These are phyloP conservation scores for Stegostoma tigrinum DNA, from an alignment of 2,113 vertebrate species.

Conservation along the genomic window DNA sequence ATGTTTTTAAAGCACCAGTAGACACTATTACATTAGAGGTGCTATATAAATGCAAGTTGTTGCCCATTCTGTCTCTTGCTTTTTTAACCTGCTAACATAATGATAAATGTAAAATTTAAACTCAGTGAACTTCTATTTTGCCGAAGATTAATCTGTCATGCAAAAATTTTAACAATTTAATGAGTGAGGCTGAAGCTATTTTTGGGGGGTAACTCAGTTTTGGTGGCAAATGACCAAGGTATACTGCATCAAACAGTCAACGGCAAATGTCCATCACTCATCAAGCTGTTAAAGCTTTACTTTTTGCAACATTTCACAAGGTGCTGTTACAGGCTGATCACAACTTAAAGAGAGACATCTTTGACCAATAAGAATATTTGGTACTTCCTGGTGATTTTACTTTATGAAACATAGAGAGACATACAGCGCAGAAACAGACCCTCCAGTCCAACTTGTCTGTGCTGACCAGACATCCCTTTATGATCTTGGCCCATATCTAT, in stretches of 20 bases:
- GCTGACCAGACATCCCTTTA: too few species aligned
- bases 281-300: not conserved
- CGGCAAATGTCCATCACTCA: not conserved
- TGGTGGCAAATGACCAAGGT: not conserved
- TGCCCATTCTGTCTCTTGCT: not conserved
- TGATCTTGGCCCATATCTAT: too few species aligned
- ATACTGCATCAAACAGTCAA: too few species aligned
- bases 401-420: not conserved
- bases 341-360: not conserved
- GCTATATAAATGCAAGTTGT: not conserved
- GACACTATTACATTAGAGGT: not conserved
- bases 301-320: not conserved
- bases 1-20: not conserved
- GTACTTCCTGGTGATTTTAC: not conserved
- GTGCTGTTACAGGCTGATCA: not conserved
- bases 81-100: not conserved
- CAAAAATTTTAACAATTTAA: conserved; percentile 1
- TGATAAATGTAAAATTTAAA: conserved; percentile 9
- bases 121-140: not conserved
- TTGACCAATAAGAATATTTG: not conserved
- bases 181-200: not conserved
- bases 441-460: too few species aligned
- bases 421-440: too few species aligned
- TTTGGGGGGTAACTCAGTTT: not conserved
- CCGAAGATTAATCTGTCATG: not conserved